Percentiles rank a stretch among this genome's conserved stretches.
These are phyloP conservation scores for Phaethornis superciliosus DNA, from an alignment of 2,113 vertebrate species.

Conservation along the genomic window DNA sequence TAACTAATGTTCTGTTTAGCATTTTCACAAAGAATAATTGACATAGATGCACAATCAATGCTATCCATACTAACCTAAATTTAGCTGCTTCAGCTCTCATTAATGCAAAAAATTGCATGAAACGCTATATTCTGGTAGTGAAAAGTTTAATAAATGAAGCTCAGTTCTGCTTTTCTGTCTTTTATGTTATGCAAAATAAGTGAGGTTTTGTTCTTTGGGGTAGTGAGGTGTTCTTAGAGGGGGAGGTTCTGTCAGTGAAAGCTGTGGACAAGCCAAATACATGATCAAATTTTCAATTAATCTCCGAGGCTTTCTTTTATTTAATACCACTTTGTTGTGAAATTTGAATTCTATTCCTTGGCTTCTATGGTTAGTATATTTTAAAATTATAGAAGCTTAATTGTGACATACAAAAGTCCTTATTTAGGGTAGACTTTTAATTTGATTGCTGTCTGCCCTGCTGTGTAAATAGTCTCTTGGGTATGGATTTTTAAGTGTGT, in stretches of 20 bases:
- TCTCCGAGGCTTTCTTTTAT: slow-evolving; percentile 55
- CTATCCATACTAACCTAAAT: slow-evolving; percentile 50
- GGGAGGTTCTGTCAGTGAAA: slow-evolving; percentile 16
- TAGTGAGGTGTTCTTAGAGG: background rate
- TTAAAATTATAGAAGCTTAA: slow-evolving; percentile 75
- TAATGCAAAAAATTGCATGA: slow-evolving; percentile 67
- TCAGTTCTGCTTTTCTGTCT: slow-evolving; percentile 34
- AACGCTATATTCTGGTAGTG: slow-evolving; percentile 48
- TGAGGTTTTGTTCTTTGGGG: background rate
- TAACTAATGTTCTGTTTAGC: slow-evolving; percentile 64
- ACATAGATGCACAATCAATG: slow-evolving; percentile 57
- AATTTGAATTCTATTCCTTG: slow-evolving; percentile 71
- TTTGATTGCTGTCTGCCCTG: slow-evolving; percentile 77
- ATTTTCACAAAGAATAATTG: slow-evolving; percentile 64
- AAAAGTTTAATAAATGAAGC: slow-evolving; percentile 57
- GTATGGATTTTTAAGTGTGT: slow-evolving; percentile 70
- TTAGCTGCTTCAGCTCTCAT: slow-evolving; percentile 68
- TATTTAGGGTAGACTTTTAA: slow-evolving; percentile 81
- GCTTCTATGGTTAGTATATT: slow-evolving; percentile 72
- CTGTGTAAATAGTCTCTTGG: slow-evolving; percentile 82
- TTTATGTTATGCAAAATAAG: slow-evolving; percentile 62
- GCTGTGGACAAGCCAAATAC: slow-evolving; percentile 23
- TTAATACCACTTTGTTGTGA: slow-evolving; percentile 46
- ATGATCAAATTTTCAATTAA: slow-evolving; percentile 54
- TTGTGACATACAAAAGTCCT: slow-evolving; percentile 79